A percentile compares a stretch with the other conserved stretches of the same genome.
Evolutionary conservation across 2,797 vertebrate genomes (phyloP).

Genomic region (Myotis findleyi): DNA sequence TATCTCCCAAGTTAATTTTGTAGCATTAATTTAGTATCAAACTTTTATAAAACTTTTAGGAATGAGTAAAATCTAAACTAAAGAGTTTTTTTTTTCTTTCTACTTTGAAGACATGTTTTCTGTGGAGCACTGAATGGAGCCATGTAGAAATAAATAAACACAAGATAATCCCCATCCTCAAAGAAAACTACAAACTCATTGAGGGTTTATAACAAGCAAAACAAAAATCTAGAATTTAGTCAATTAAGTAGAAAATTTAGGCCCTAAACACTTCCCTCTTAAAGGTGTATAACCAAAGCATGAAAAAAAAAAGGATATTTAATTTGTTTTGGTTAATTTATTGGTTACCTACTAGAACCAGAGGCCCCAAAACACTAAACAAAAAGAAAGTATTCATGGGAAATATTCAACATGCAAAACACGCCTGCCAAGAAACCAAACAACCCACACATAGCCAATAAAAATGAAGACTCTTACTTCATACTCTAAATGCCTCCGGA

Average conservation of each 20-base stretch:
- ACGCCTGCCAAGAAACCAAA: conserved; percentile 77
- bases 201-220: conserved; percentile 69
- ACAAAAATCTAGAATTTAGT: conserved; percentile 67
- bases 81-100: not conserved
- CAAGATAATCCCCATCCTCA: conserved; percentile 59
- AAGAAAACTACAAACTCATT: conserved; percentile 60
- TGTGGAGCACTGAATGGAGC: not conserved
- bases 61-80: conserved; percentile 42
- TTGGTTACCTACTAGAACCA: conserved; percentile 70
- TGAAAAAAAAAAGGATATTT: conserved; percentile 69
- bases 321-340: conserved; percentile 80
- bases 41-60: conserved; percentile 34
- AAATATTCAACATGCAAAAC: conserved; percentile 75
- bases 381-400: conserved; percentile 77
- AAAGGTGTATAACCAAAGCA: conserved; percentile 69
- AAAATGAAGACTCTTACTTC: conserved; percentile 76
- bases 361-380: conserved; percentile 65
- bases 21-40: conserved; percentile 45
- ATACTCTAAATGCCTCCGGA: conserved; percentile 68
- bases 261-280: conserved; percentile 52
- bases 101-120: conserved; percentile 56
- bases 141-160: conserved; percentile 72
- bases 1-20: conserved; percentile 50
- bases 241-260: conserved; percentile 73
- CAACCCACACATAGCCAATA: conserved; percentile 73